A percentile compares a stretch with the other conserved stretches of the same genome.
These are phyloP conservation scores for Pseudopleuronectes americanus DNA, from an alignment of 2,797 vertebrate species.

Conservation along the genomic window DNA sequence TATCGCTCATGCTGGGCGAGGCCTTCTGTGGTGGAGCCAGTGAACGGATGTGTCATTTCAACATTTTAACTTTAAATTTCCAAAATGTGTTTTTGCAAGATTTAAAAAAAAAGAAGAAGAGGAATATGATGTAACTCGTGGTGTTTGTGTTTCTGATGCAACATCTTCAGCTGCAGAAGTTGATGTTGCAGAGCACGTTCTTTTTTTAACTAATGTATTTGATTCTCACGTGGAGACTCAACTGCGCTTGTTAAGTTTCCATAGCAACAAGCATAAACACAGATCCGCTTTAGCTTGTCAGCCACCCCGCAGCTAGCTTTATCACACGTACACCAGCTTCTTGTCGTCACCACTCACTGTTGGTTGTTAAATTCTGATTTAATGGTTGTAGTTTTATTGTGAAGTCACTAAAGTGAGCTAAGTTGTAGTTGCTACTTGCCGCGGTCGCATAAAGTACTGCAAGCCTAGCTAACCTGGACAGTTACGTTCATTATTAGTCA, in stretches of 20 bases:
- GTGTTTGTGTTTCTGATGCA: constrained; percentile 20
- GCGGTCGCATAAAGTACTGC: too few species aligned
- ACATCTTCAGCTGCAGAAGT: not conserved
- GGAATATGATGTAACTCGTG: constrained; percentile 27
- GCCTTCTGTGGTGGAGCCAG: constrained; percentile 8
- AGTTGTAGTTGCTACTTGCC: too few species aligned
- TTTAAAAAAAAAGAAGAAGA: constrained; percentile 35
- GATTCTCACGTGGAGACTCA: not conserved
- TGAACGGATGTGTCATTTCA: constrained; percentile 22
- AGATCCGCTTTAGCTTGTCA: accelerated
- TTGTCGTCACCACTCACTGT: too few species aligned
- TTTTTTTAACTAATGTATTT: not conserved
- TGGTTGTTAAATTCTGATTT: not conserved
- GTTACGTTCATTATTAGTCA: too few species aligned
- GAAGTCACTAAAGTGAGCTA: too few species aligned
- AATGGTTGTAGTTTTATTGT: not conserved
- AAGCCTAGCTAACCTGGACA: too few species aligned
- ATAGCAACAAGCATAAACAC: constrained; percentile 49
- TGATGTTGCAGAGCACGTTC: not conserved
- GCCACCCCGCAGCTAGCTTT: not conserved
- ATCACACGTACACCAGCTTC: not conserved
- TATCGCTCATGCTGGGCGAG: constrained; percentile 17
- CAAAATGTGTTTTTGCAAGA: constrained; percentile 35
- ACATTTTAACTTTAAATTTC: constrained; percentile 47
- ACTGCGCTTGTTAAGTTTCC: constrained; percentile 31